These are phyloP conservation scores for Fringilla coelebs DNA, from an alignment of 2,797 vertebrate species.

Conservation along the genomic window DNA sequence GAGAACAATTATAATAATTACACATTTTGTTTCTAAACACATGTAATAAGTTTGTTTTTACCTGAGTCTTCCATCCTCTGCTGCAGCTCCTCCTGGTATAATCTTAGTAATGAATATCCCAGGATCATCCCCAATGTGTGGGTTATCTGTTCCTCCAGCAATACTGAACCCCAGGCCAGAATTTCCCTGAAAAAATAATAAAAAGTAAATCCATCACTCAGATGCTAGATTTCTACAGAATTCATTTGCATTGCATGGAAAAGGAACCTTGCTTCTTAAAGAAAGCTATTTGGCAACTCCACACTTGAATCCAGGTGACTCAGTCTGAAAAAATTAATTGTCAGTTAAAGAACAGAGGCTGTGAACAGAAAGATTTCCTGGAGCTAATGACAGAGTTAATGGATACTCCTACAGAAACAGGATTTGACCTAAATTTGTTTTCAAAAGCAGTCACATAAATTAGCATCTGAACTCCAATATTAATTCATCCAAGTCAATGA, in stretches of 20 bases:
- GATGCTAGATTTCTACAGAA: constrained; percentile 11
- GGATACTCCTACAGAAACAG: not conserved
- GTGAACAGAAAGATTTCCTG: not conserved
- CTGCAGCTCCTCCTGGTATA: constrained; percentile 94
- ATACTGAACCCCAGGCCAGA: constrained; percentile 97
- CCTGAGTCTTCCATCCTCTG: constrained; percentile 95
- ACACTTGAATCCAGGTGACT: not conserved
- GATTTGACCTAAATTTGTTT: constrained; percentile 53
- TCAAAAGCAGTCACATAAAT: constrained; percentile 36
- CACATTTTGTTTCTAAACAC: constrained; percentile 12
- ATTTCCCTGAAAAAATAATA: constrained; percentile 84
- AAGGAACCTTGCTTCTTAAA: constrained; percentile 23
- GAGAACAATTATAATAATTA: not conserved
- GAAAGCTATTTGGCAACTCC: not conserved
- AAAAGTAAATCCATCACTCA: not conserved
- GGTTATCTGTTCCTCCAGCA: constrained; percentile 95
- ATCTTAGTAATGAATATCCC: constrained; percentile 99
- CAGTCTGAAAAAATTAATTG: constrained; percentile 21
- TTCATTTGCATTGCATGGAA: not conserved
- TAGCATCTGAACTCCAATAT: constrained; percentile 34
- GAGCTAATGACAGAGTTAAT: constrained; percentile 24
- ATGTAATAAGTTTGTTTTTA: constrained; percentile 49
- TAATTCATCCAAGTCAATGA: constrained; percentile 35
- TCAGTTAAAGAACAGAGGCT: constrained; percentile 59
- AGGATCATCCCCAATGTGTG: constrained; percentile 95